A percentile compares a stretch with the other conserved stretches of the same genome.
These are phyloP conservation scores for Philopotamus ludificatus DNA, from an alignment of 1,140 invertebrate species.

Conservation along the genomic window DNA sequence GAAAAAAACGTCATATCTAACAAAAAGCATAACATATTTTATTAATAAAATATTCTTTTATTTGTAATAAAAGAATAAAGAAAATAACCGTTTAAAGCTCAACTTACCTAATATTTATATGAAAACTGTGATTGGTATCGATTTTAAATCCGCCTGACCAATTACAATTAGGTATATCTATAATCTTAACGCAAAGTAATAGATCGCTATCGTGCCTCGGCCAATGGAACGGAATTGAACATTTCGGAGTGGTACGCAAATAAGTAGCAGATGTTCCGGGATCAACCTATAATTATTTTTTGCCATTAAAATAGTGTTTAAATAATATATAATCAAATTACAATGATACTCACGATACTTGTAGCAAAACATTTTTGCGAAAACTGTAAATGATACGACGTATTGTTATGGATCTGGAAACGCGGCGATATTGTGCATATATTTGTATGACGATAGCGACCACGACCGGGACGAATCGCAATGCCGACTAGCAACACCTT, in stretches of 20 bases:
- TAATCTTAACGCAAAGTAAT: constrained; percentile 80
- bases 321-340: neutral
- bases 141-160: constrained; percentile 96
- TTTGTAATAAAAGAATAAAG: constrained; percentile 5
- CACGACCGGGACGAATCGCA: constrained; percentile 81
- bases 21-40: no score
- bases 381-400: constrained; percentile 77
- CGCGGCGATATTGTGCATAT: constrained; percentile 91
- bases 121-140: constrained; percentile 82
- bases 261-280: constrained; percentile 67
- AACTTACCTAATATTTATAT: constrained; percentile 80
- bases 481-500: constrained; percentile 81
- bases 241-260: constrained; percentile 79
- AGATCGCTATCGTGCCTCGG: constrained; percentile 85
- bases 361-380: constrained; percentile 80
- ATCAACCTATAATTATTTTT: constrained; percentile 60
- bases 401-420: constrained; percentile 92
- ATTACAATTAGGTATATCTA: constrained; percentile 67
- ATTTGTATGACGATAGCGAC: constrained; percentile 84
- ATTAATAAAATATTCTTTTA: constrained; percentile 4
- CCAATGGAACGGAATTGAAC: constrained; percentile 94
- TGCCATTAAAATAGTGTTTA: constrained; percentile 17
- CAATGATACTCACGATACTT: constrained; percentile 50
- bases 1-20: no score
- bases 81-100: no score